A percentile compares a stretch with the other conserved stretches of the same genome.
phyloP scores from a whole-genome alignment of 2,888 invertebrate species.

The Netelia inedita region DNA sequence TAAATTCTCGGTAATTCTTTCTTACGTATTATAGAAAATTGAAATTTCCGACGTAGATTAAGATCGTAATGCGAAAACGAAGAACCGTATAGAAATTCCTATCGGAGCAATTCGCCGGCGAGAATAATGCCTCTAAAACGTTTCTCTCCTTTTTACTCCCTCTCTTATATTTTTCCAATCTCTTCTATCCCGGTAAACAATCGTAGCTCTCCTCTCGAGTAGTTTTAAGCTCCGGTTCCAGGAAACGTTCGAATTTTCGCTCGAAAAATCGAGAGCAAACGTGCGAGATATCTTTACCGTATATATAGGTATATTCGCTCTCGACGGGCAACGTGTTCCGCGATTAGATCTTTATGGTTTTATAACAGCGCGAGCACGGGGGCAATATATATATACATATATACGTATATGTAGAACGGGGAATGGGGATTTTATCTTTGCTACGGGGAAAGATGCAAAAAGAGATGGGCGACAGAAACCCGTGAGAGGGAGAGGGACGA shows the following conservation, averaged over 20 bases:
- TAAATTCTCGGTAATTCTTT: not conserved
- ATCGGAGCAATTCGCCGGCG: conserved; percentile 18
- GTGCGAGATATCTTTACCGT: conserved; percentile 9
- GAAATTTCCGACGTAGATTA: not conserved
- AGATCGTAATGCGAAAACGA: conserved; percentile 34
- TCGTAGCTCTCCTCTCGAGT: conserved; percentile 32
- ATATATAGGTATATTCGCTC: conserved; percentile 37
- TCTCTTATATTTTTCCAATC: conserved; percentile 41
- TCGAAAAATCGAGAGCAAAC: conserved; percentile 33
- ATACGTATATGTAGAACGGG: conserved; percentile 43
- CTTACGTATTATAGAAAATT: not conserved
- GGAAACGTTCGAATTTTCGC: conserved; percentile 29
- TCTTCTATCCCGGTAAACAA: conserved; percentile 57
- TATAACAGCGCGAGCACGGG: conserved; percentile 77
- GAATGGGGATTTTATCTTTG: conserved; percentile 75
- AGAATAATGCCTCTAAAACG: conserved; percentile 13
- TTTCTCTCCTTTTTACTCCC: conserved; percentile 7
- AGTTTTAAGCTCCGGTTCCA: conserved; percentile 35
- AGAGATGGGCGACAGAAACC: conserved; percentile 32
- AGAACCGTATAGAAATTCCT: conserved; percentile 6
- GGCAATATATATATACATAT: not conserved
- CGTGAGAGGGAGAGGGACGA: conserved; percentile 8
- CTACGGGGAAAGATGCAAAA: conserved; percentile 38
- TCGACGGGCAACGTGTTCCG: conserved; percentile 63
- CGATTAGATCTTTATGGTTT: conserved; percentile 84